Evolutionary conservation across 2,113 vertebrate genomes (phyloP), one percentile per base, ranked within the genome.

Genomic region (Scomber colias): DNA sequence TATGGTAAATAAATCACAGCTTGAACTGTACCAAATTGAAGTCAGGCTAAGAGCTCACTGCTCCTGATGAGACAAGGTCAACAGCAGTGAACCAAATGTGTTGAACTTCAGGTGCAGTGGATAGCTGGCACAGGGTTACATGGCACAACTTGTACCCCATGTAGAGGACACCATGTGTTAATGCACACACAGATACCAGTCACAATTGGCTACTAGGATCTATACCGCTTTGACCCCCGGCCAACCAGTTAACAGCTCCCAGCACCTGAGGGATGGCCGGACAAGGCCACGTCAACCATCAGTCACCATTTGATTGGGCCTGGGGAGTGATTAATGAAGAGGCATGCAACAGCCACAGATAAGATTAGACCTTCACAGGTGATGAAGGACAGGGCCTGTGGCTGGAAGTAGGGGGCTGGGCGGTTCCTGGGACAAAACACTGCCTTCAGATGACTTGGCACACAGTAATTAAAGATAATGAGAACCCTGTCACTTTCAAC

Each of bases 281-380:
- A 86, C 89, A 92, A 94, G 92, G 87, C 89, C 75, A 70, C 67
- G 35, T 83, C 83, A 89, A 69, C 87, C 84, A 90, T 92, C 89
- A 87, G 83, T 91, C 89, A 90, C 48, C 70, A 75, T 90, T 77
- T 92, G 90, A 93, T 83, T 89, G 81, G 87, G 66, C 83, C 45
- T 8, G 56, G 76, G 75, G 75, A 86, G 87, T 94, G 91, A 94
- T 93, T 95, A 91, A 94, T 94, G 92, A 90, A 88, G 74, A 91
- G 81, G 77, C 66, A 71, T 74, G 71, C 91, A 93, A 81, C 85
- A 83, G 89, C 79, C 76, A 35, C 88, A 89, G 92, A 94, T 92
- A 93, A 90, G 90, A 92, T 92, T 89, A 92, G 87, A 91, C 91
- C 91, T 94, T 94, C 84, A 84, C 70, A 86, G 77, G 89, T 85